Conservation (phyloP, 2,888 invertebrate genomes). For the Romanomermis culicivorax region DNA sequence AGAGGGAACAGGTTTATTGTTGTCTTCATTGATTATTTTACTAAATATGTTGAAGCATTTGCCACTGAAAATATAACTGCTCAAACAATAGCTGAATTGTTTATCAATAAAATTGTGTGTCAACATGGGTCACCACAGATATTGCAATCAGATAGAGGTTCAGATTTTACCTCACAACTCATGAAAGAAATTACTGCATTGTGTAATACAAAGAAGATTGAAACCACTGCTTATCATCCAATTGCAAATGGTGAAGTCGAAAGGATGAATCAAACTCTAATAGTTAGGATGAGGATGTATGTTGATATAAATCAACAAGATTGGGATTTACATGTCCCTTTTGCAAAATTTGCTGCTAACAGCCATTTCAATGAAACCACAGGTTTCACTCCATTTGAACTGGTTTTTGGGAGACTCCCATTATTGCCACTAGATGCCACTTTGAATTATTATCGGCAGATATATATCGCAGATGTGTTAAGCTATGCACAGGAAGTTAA, state of each 20-base stretch:
- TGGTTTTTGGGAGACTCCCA: conserved; percentile 12
- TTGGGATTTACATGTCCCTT: conserved; percentile 19
- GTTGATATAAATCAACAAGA: conserved; percentile 14
- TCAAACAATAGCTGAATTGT: conserved; percentile 19
- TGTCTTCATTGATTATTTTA: conserved; percentile 14
- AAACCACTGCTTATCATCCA: conserved; percentile 12
- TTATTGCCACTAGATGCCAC: conserved; percentile 12
- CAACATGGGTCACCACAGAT: not conserved
- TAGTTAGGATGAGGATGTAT: conserved; percentile 16
- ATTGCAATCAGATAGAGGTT: not conserved
- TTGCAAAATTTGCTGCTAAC: conserved; percentile 17
- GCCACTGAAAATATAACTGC: conserved; percentile 24
- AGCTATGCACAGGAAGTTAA: not conserved
- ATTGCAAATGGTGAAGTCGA: conserved; percentile 13
- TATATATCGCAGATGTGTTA: not conserved
- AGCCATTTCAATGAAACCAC: conserved; percentile 14
- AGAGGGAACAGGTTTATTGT: conserved; percentile 16
- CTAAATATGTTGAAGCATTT: conserved; percentile 16
- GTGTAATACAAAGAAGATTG: not conserved
- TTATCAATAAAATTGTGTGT: not conserved
- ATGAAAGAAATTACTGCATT: not conserved
- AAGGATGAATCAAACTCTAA: conserved; percentile 14
- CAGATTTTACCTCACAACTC: not conserved
- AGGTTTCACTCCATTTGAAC: conserved; percentile 13
- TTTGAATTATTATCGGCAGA: not conserved